Percentiles rank a stretch among this genome's conserved stretches.
These are phyloP conservation scores for Pemphredon lugubris DNA, from an alignment of 2,888 invertebrate species.

Conservation along the genomic window DNA sequence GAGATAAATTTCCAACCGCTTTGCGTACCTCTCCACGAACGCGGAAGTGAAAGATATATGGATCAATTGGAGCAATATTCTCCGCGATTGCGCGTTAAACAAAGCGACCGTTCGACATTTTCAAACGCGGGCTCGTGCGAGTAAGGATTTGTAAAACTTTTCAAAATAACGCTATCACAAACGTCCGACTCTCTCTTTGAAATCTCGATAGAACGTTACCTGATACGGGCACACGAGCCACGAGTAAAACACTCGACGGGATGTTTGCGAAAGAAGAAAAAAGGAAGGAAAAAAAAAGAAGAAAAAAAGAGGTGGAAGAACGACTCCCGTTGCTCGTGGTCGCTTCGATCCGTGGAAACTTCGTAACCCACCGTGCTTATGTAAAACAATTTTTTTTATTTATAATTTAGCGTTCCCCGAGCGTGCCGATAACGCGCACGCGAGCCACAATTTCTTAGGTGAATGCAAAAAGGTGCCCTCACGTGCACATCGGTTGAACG, in stretches of 20 bases:
- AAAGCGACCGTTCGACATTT: no score
- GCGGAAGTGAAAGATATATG: no score
- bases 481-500: slow-evolving; percentile 46
- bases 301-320: slow-evolving; percentile 22
- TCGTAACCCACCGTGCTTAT: slow-evolving; percentile 15
- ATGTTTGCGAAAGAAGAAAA: slow-evolving; percentile 35
- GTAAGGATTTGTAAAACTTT: no score
- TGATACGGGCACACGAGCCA: slow-evolving; percentile 41
- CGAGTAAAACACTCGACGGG: slow-evolving; percentile 6
- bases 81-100: no score
- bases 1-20: not conserved
- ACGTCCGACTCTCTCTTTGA: no score
- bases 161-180: no score
- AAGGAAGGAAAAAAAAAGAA: no score
- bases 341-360: slow-evolving; percentile 35
- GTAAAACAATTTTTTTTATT: slow-evolving; percentile 70
- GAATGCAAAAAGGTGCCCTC: slow-evolving; percentile 34
- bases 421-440: slow-evolving; percentile 68
- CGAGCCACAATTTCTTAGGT: slow-evolving; percentile 60
- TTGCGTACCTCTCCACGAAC: no score
- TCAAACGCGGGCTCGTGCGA: no score
- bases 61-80: no score
- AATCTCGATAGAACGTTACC: slow-evolving; percentile 14
- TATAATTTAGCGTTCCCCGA: slow-evolving; percentile 68
- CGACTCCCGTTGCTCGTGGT: slow-evolving; percentile 6